Conservation (phyloP, 2,113 vertebrate species). For the Alligator mississippiensis region DNA sequence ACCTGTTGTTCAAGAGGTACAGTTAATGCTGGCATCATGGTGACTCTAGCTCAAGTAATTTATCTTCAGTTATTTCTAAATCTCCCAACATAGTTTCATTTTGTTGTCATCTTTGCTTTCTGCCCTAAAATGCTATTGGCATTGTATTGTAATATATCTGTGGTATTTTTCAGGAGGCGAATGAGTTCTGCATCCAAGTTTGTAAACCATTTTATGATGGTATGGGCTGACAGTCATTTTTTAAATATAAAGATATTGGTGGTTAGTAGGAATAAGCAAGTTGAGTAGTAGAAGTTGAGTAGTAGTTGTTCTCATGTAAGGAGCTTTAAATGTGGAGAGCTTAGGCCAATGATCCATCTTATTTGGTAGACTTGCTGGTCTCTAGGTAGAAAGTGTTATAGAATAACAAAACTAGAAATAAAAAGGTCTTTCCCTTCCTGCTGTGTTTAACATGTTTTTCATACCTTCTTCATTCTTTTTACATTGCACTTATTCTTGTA, state of each 20-base stretch:
- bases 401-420: neutral
- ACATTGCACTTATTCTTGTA: neutral
- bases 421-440: neutral
- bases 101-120: neutral
- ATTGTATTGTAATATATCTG: neutral
- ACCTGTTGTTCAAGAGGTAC: neutral
- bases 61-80: neutral
- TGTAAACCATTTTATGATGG: neutral
- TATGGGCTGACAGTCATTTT: neutral
- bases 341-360: neutral
- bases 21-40: neutral
- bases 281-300: neutral
- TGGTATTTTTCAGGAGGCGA: neutral
- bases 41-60: neutral
- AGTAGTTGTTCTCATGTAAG: neutral
- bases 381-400: neutral
- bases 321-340: neutral
- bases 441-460: neutral
- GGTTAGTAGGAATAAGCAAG: neutral
- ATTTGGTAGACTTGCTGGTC: neutral
- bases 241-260: neutral
- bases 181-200: neutral
- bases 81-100: neutral
- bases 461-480: neutral
- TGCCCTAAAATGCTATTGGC: neutral